phyloP scores from a whole-genome alignment of 1,140 invertebrate genomes.

The Atopsyche davidsoni region DNA sequence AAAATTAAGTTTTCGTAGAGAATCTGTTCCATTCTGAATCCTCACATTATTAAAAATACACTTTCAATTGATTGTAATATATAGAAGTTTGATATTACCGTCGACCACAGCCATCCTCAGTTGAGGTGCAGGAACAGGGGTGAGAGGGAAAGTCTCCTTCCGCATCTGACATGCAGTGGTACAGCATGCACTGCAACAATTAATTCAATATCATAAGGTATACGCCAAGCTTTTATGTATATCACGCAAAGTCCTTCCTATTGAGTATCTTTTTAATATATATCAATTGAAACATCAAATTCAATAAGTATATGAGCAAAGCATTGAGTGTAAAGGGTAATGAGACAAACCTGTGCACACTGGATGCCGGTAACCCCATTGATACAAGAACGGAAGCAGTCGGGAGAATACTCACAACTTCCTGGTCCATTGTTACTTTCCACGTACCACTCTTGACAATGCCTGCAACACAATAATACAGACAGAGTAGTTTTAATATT shows the following conservation, averaged over 20 bases:
- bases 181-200: slow-evolving; percentile 70
- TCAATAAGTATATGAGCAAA: too few species aligned
- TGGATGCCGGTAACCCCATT: slow-evolving; percentile 78
- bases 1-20: too few species aligned
- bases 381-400: slow-evolving; percentile 73
- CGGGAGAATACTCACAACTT: slow-evolving; percentile 83
- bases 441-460: slow-evolving; percentile 67
- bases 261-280: too few species aligned
- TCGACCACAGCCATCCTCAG: slow-evolving; percentile 52
- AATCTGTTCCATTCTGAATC: too few species aligned
- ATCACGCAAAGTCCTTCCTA: too few species aligned
- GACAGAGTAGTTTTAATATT: background rate
- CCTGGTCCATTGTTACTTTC: slow-evolving; percentile 77
- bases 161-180: slow-evolving; percentile 85
- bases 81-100: too few species aligned
- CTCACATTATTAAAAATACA: too few species aligned
- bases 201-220: slow-evolving; percentile 3
- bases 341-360: slow-evolving; percentile 57
- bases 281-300: too few species aligned
- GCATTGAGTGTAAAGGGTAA: background rate
- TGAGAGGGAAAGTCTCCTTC: slow-evolving; percentile 74
- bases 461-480: slow-evolving; percentile 40
- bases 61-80: too few species aligned
- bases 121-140: slow-evolving; percentile 66
- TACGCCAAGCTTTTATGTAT: too few species aligned